Percentiles rank a stretch among this genome's conserved stretches.
phyloP scores from a whole-genome alignment of 2,888 invertebrate genomes.

The Drosophila hamatofila region DNA sequence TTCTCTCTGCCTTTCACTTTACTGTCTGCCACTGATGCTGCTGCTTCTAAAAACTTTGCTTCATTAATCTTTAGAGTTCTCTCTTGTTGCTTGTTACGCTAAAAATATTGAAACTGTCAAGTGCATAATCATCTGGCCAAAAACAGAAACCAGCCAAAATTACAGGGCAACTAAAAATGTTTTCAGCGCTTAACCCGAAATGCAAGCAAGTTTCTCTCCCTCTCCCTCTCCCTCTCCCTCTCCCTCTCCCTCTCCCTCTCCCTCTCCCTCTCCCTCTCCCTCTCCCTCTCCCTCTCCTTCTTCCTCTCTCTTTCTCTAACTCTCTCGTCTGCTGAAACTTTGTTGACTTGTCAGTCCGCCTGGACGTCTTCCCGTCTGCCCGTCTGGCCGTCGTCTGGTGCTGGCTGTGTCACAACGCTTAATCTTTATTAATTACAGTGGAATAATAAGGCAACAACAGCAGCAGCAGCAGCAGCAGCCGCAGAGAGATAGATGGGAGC shows the following conservation, averaged over 20 bases:
- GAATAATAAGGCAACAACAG: conserved; percentile 74
- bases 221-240: too few relatives aligned
- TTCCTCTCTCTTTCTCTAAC: background rate
- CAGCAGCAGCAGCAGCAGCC: conserved; percentile 5
- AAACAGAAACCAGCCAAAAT: conserved; percentile 47
- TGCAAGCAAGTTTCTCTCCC: conserved; percentile 31
- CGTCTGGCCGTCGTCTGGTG: conserved; percentile 32
- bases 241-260: background rate
- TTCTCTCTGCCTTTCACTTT: background rate
- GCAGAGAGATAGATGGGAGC: conserved; percentile 53
- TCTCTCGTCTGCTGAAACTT: conserved; percentile 42
- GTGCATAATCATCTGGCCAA: conserved; percentile 61
- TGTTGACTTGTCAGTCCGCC: conserved; percentile 25
- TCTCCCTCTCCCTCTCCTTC: too few relatives aligned
- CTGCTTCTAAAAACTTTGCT: conserved; percentile 25
- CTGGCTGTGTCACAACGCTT: conserved; percentile 78
- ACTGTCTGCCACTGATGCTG: background rate
- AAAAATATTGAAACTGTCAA: conserved; percentile 78
- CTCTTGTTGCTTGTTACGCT: conserved; percentile 53
- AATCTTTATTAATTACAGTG: conserved; percentile 84
- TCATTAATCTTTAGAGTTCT: conserved; percentile 66
- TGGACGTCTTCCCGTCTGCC: background rate
- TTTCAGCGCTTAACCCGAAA: conserved; percentile 52
- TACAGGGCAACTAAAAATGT: conserved; percentile 63
- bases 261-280: conserved; percentile 10